Conservation (phyloP, 2,113 vertebrate species). For the Toxotes chatareus region DNA sequence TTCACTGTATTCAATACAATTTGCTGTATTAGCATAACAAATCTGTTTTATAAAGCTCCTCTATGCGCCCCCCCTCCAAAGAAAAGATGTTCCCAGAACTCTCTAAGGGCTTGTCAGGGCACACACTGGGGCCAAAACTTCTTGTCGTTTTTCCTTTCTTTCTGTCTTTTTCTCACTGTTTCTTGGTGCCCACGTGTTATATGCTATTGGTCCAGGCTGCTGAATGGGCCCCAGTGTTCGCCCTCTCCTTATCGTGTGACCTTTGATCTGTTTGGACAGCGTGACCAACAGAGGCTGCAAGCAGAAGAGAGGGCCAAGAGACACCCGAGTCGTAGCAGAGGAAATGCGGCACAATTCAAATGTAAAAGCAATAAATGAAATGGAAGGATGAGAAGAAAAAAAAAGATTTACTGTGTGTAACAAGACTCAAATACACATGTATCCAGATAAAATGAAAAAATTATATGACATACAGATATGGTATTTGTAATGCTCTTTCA, state of each 20-base stretch:
- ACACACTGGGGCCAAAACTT: slow-evolving; percentile 40
- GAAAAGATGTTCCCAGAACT: slow-evolving; percentile 45
- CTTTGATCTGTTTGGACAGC: slow-evolving; percentile 85
- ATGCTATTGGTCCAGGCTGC: slow-evolving; percentile 38
- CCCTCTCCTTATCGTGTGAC: slow-evolving; percentile 79
- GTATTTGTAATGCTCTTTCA: background rate
- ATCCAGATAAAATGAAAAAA: background rate
- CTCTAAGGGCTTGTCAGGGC: slow-evolving; percentile 54
- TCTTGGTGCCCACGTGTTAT: slow-evolving; percentile 69
- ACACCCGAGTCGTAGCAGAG: slow-evolving; percentile 34
- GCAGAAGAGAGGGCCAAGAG: slow-evolving; percentile 35
- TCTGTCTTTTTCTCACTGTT: slow-evolving; percentile 28
- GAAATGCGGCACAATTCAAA: slow-evolving; percentile 9
- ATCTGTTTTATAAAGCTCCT: slow-evolving; percentile 42
- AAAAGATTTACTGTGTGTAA: background rate
- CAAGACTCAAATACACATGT: slow-evolving; percentile 8
- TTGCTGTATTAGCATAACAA: slow-evolving; percentile 50
- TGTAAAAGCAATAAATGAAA: background rate
- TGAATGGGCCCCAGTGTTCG: slow-evolving; percentile 78
- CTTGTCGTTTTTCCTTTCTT: slow-evolving; percentile 35
- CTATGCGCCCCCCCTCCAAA: slow-evolving; percentile 10
- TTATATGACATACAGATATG: background rate
- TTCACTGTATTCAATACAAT: slow-evolving; percentile 32
- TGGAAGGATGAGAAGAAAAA: background rate
- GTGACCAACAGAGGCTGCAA: slow-evolving; percentile 68